Percentiles rank a stretch among this genome's conserved stretches.
Conservation (phyloP, 37 sponge, comb jelly and placozoan species). For the Spongilla lacustris region DNA sequence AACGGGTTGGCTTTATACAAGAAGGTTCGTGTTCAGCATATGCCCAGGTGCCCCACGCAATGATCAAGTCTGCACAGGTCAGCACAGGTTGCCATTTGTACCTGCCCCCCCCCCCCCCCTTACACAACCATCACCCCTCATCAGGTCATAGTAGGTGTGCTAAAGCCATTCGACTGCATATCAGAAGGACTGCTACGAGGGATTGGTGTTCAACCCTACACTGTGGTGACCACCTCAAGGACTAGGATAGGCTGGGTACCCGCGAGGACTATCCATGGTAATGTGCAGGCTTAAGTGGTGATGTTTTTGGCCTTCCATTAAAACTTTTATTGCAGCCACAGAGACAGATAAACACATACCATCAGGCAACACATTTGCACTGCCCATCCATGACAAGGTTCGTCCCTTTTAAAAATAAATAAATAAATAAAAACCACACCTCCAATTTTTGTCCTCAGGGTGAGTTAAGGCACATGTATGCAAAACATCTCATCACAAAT, state of each 20-base stretch:
- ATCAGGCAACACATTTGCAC: constrained; percentile 2
- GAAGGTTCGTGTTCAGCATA: constrained; percentile 37
- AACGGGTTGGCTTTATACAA: constrained; percentile 30
- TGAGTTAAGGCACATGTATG: constrained; percentile 11
- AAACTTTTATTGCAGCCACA: not conserved
- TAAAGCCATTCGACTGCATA: constrained; percentile 36
- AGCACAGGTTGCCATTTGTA: not conserved
- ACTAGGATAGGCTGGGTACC: constrained; percentile 25
- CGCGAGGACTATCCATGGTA: not conserved
- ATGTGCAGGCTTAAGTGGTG: not conserved
- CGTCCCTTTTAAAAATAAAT: not conserved
- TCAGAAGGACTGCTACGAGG: constrained; percentile 46
- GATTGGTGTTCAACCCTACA: constrained; percentile 24
- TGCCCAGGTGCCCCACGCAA: not conserved
- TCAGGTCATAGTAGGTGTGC: constrained; percentile 48
- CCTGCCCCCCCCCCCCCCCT: no score
- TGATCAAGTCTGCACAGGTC: constrained; percentile 5
- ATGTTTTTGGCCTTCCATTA: not conserved
- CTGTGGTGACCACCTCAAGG: not conserved
- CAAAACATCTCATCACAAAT: constrained; percentile 6
- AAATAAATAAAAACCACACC: not conserved
- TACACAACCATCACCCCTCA: no score
- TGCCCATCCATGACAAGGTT: constrained; percentile 25
- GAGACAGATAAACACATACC: constrained; percentile 48
- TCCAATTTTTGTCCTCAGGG: constrained; percentile 8